phyloP scores from a whole-genome alignment of 2,888 invertebrate species.

The Phalera bucephala region DNA sequence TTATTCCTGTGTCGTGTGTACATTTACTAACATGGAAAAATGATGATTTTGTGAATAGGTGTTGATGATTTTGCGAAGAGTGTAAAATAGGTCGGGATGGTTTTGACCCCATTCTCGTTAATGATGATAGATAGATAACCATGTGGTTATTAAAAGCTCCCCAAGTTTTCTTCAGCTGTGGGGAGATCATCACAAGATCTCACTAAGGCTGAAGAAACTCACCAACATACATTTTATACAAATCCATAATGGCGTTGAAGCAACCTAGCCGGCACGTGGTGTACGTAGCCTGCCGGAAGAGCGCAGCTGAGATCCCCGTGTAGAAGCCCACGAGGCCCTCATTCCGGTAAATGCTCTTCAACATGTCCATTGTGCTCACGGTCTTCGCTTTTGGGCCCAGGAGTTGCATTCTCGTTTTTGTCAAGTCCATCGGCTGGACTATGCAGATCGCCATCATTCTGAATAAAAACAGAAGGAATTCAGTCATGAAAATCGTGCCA shows the following conservation, averaged over 20 bases:
- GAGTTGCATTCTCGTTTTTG: slow-evolving; percentile 62
- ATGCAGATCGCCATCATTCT: slow-evolving; percentile 52
- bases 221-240: slow-evolving; percentile 82
- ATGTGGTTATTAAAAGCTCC: no score
- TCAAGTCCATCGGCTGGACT: slow-evolving; percentile 56
- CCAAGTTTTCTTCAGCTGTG: no score
- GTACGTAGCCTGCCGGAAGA: slow-evolving; percentile 97
- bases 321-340: slow-evolving; percentile 95
- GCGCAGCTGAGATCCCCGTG: slow-evolving; percentile 93
- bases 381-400: slow-evolving; percentile 78
- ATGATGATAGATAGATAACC: no score
- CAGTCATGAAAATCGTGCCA: no score
- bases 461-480: background rate
- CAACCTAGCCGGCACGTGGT: slow-evolving; percentile 96
- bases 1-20: no score
- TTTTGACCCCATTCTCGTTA: no score
- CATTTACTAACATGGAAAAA: no score
- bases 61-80: no score
- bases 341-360: slow-evolving; percentile 89
- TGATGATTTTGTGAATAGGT: no score
- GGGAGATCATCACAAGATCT: no score
- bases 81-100: no score
- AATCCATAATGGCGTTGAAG: slow-evolving; percentile 93
- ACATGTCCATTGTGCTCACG: slow-evolving; percentile 88
- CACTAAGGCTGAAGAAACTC: no score